Conservation (phyloP, 2,888 invertebrate genomes). For the Meloe dianella region DNA sequence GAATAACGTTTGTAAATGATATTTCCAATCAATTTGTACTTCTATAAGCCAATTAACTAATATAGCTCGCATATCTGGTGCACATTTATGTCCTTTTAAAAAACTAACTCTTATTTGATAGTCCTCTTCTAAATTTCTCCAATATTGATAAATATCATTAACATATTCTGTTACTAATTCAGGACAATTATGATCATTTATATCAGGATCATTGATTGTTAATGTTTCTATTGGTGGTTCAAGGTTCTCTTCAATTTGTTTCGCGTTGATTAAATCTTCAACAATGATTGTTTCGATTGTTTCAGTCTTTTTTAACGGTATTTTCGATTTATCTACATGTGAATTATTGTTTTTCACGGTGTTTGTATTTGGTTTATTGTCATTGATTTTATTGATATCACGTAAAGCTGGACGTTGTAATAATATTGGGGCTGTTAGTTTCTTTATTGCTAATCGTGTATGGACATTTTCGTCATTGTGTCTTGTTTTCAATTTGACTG, state of each 20-base stretch:
- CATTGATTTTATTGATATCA: background rate
- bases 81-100: constrained; percentile 74
- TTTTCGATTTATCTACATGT: too few species aligned
- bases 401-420: background rate
- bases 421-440: background rate
- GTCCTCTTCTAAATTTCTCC: constrained; percentile 75
- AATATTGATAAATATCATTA: constrained; percentile 87
- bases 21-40: constrained; percentile 84
- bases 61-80: constrained; percentile 85
- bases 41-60: constrained; percentile 94
- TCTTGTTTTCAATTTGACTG: background rate
- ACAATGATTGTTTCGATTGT: too few species aligned
- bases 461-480: background rate
- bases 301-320: too few species aligned
- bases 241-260: too few species aligned
- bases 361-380: background rate
- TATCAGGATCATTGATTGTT: constrained; percentile 43
- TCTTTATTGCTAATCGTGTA: background rate
- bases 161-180: constrained; percentile 84
- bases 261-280: too few species aligned
- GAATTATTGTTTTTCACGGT: background rate
- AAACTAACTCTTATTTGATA: constrained; percentile 71
- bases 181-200: constrained; percentile 73
- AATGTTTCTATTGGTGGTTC: background rate
- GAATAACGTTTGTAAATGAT: constrained; percentile 88